Evolutionary conservation across 2,888 invertebrate genomes (phyloP), one percentile per base, ranked within the genome.

Genomic region (Andrena dorsata): DNA sequence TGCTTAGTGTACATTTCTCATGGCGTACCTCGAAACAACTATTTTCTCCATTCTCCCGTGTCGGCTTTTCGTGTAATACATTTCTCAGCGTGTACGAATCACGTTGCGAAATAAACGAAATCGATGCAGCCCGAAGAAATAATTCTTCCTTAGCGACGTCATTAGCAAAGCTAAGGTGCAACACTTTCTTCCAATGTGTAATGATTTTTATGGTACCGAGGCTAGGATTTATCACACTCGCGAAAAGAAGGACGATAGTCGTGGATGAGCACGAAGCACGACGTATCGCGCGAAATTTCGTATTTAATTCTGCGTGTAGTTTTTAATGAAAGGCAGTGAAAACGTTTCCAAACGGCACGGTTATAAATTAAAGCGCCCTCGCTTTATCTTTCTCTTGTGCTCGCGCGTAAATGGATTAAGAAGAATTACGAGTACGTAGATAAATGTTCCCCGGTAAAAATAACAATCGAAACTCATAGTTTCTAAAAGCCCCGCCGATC

Each of bases 1-100:
- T 30, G 26, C 28, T 51, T 35, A 30, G 10, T 35, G 13, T 66
- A 47, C 66, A 68, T 69, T 76, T 64, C 8, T 78, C 49, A 51
- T 30, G 23, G n/a, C 13, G 35, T 28, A 20, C 51, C 13, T 28
- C 56, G 35, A 7, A 16, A 23, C 58, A 83, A 5, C 49, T 30
- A 35, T 49, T 60, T 51, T 8, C n/a, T 23, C 56, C 23, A 16
- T 10, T 16, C 41, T 28, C 20, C 20, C 35, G 2, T 1, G 41
- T 41, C 41, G 41, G 5, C 20, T 32, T 26, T 26, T 23, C 30
- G n/a, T 30, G 30, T 0, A 20, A 41, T 51, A 23, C n/a, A 8
- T 28, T 8, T 13, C 13, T 61, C 20, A 26, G 28, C 7, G 47
- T 3, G 13, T 64, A 26, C 26, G 26, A 64, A 56, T 56, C 56